Evolutionary conservation across 2,888 invertebrate species (phyloP), one percentile per base, ranked within the genome.

Genomic region (Diarsia mendica): DNA sequence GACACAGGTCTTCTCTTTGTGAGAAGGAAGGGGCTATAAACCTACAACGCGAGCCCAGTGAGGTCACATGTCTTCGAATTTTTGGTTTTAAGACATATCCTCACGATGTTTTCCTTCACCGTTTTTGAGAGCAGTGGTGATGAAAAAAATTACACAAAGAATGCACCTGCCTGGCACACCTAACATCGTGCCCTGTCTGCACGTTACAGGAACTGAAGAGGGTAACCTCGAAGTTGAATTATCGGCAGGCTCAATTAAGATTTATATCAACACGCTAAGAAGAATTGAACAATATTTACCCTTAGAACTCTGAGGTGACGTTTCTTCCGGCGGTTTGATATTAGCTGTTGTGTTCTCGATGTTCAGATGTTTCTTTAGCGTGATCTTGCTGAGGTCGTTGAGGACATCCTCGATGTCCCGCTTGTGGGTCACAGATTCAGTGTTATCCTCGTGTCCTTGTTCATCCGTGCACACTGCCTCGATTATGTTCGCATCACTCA

Each of bases 311-410:
- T 75, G 69, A 13, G 94, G 93, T 44, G 93, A 92, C 0, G 93
- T 92, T 18, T 95, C 95, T 64, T 94, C 95, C 0, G 93, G 91
- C 2, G 94, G 93, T 82, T 95, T 95, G 75, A 96, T 96, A 82
- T 95, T 95, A 39, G 96, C 96, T 0, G 96, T 96, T 8, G 96
- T 96, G 66, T 96, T 96, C 83, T 96, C 96, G 44, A 96, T 93
- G 80, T 95, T 95, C 60, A 96, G 87, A 80, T 95, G 94, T 80
- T 94, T 96, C 90, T 96, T 96, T 28, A 96, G 87, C 2, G 96
- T 96, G 23, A 96, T 96, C 90, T 96, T 96, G 80, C 91, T 95
- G 20, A 96, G 90, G 81, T 96, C 96, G 49, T 95, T 94, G 9
- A 96, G 91, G 0, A 96, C 96, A 60, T 96, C 96, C 15, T 95